Percentiles rank a stretch among this genome's conserved stretches.
phyloP scores from a whole-genome alignment of 1,140 invertebrate genomes.

The Atta colombica region DNA sequence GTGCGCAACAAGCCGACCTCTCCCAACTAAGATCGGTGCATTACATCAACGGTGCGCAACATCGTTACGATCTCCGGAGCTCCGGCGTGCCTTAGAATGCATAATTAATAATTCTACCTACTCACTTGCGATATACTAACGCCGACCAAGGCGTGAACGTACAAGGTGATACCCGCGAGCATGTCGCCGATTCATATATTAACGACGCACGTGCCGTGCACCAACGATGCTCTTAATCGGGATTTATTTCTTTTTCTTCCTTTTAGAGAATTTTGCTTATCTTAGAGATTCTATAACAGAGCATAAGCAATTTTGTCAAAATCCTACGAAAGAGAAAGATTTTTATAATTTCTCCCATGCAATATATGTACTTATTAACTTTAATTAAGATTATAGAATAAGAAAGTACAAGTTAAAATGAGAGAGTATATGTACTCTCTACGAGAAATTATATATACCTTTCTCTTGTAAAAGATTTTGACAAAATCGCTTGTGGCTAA shows the following conservation, averaged over 20 bases:
- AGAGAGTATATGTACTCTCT: no score
- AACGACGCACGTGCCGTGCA: conserved; percentile 8
- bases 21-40: conserved; percentile 49
- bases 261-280: neutral
- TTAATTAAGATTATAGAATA: no score
- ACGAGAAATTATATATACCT: no score
- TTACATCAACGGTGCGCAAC: conserved; percentile 53
- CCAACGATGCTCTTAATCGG: neutral
- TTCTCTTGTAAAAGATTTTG: no score
- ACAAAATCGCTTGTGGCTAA: no score
- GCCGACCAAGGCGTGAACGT: conserved; percentile 38
- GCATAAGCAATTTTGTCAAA: no score
- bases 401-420: no score
- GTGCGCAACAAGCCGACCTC: conserved; percentile 39
- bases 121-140: conserved; percentile 59
- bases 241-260: neutral
- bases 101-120: conserved; percentile 74
- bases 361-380: no score
- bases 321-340: no score
- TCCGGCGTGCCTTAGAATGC: conserved; percentile 57
- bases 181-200: conserved; percentile 15
- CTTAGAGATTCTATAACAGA: no score
- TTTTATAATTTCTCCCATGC: no score
- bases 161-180: conserved; percentile 50
- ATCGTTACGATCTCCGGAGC: conserved; percentile 56